A percentile compares a stretch with the other conserved stretches of the same genome.
Conservation (phyloP, 2,888 invertebrate genomes). For the Hydrotaea diabolus region DNA sequence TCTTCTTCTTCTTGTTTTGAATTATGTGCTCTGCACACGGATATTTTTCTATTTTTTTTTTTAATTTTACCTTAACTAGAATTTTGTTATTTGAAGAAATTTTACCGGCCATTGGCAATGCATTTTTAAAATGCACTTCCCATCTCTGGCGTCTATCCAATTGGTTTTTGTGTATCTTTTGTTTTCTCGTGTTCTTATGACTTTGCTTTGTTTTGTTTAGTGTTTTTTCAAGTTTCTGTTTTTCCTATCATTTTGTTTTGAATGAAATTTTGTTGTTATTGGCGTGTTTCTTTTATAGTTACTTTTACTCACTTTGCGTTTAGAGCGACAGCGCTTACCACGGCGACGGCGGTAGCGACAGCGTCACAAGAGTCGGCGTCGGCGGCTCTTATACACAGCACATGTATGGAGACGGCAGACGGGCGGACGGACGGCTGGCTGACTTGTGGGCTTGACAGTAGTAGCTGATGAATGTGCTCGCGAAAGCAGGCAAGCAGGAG, state of each 20-base stretch:
- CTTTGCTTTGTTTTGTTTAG: slow-evolving; percentile 26
- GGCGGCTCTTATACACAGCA: too few relatives aligned
- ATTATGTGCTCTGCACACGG: too few relatives aligned
- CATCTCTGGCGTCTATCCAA: slow-evolving; percentile 15
- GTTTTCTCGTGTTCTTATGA: neutral
- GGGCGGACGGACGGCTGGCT: slow-evolving; percentile 15
- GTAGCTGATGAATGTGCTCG: slow-evolving; percentile 11
- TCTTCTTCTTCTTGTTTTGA: too few relatives aligned
- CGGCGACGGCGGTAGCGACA: neutral
- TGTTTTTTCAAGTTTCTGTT: slow-evolving; percentile 34
- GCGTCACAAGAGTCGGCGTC: neutral
- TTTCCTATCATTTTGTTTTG: slow-evolving; percentile 28
- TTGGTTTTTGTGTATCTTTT: slow-evolving; percentile 30
- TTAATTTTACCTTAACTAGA: too few relatives aligned
- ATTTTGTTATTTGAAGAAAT: too few relatives aligned
- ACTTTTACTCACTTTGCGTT: slow-evolving; percentile 15
- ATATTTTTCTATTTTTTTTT: too few relatives aligned
- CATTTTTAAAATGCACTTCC: neutral
- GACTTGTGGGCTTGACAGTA: neutral
- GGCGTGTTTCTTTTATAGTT: neutral
- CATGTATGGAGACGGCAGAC: too few relatives aligned
- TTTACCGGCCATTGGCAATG: too few relatives aligned
- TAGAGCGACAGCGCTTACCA: neutral
- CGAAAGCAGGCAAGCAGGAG: neutral
- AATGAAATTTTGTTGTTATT: slow-evolving; percentile 43